Conservation (phyloP, 1,140 invertebrate genomes). For the Lysiphlebus fabarum region DNA sequence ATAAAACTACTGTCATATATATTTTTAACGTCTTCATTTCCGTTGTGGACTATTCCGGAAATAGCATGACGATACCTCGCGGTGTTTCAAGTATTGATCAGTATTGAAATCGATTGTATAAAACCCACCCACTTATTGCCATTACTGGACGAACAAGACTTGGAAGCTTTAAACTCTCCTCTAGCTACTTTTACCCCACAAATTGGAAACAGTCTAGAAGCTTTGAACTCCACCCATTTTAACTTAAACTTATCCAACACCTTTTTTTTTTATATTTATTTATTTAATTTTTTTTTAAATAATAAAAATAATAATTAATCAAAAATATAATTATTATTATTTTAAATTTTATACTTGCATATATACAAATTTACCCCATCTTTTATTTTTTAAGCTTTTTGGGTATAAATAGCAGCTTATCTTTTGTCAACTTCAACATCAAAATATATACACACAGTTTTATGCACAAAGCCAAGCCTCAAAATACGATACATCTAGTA, state of each 20-base stretch:
- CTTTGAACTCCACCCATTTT: too few species aligned
- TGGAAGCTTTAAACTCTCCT: not conserved
- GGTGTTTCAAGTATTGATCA: conserved; percentile 57
- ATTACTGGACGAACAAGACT: conserved; percentile 1
- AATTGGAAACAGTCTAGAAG: too few species aligned
- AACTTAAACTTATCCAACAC: too few species aligned
- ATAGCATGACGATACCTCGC: conserved; percentile 54
- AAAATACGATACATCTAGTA: conserved; percentile 10
- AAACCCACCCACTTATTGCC: conserved; percentile 32
- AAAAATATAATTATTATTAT: too few species aligned
- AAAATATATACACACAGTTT: conserved; percentile 21
- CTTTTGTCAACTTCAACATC: conserved; percentile 45
- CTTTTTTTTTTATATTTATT: too few species aligned
- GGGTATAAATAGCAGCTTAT: conserved; percentile 48
- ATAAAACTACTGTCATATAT: conserved; percentile 26
- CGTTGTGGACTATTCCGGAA: conserved; percentile 50
- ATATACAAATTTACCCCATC: conserved; percentile 14
- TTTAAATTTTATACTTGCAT: too few species aligned
- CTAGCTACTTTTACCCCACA: not conserved
- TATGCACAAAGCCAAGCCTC: conserved; percentile 36
- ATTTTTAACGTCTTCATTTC: conserved; percentile 55
- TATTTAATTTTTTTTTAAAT: too few species aligned
- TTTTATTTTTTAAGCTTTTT: conserved; percentile 33
- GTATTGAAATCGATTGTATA: conserved; percentile 51
- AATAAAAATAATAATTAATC: not conserved